A percentile compares a stretch with the other conserved stretches of the same genome.
phyloP scores from a whole-genome alignment of 2,797 vertebrate genomes.

The Anguilla anguilla region DNA sequence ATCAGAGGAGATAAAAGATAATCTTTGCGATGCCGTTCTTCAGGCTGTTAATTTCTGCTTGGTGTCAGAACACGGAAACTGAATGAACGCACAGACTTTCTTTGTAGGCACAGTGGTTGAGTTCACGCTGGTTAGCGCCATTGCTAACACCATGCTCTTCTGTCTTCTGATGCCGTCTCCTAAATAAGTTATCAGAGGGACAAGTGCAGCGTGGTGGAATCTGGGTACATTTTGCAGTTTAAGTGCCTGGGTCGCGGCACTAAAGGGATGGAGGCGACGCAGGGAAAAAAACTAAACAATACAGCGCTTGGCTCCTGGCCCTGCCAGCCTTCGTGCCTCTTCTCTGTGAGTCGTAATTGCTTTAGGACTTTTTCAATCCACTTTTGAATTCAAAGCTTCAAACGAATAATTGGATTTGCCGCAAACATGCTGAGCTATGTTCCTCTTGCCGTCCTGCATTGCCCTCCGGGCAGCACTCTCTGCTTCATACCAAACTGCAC shows the following conservation, averaged over 20 bases:
- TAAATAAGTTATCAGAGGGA: conserved; percentile 24
- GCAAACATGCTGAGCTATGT: conserved; percentile 86
- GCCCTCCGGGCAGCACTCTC: conserved; percentile 72
- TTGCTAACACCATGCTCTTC: neutral
- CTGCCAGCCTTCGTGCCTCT: conserved; percentile 56
- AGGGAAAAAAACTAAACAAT: conserved; percentile 66
- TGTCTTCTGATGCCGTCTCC: neutral
- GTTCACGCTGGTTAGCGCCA: neutral
- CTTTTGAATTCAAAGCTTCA: conserved; percentile 83
- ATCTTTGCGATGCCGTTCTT: conserved; percentile 9
- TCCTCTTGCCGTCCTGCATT: conserved; percentile 74
- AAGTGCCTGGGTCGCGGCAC: conserved; percentile 31
- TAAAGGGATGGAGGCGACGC: conserved; percentile 31
- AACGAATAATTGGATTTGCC: conserved; percentile 86
- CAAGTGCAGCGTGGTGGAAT: conserved; percentile 10
- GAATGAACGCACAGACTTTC: neutral
- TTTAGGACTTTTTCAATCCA: conserved; percentile 82
- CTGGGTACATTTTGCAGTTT: conserved; percentile 23
- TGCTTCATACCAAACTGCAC: conserved; percentile 70
- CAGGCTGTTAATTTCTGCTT: conserved; percentile 21
- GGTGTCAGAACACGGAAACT: neutral
- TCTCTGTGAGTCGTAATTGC: conserved; percentile 77
- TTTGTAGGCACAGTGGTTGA: neutral
- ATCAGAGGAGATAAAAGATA: conserved; percentile 19
- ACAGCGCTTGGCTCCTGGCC: conserved; percentile 66